Percentiles rank a stretch among this genome's conserved stretches.
Evolutionary conservation across 2,888 invertebrate species (phyloP).

Genomic region (Cylindroiulus punctatus): DNA sequence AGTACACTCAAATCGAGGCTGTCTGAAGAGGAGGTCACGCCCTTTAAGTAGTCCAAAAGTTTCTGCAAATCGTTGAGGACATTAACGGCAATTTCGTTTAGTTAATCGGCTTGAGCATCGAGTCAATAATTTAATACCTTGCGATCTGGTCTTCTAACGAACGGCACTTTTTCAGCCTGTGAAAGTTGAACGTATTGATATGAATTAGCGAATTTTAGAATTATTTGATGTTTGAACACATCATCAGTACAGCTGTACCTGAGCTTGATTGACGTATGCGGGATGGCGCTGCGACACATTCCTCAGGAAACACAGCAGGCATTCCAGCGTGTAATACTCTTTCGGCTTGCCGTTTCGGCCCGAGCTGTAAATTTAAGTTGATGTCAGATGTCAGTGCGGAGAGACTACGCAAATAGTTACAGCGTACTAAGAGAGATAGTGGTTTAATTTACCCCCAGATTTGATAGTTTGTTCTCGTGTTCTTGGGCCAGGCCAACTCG

Average conservation of each 20-base stretch:
- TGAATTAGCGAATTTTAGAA: neutral
- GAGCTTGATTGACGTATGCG: neutral
- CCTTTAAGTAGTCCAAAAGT: slow-evolving; percentile 2
- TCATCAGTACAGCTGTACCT: neutral
- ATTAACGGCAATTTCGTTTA: neutral
- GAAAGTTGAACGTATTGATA: neutral
- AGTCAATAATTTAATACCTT: neutral
- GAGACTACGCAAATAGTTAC: too few relatives aligned
- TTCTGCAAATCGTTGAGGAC: neutral
- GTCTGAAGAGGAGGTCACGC: neutral
- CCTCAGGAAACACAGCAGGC: neutral
- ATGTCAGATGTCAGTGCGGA: too few relatives aligned
- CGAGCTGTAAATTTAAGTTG: neutral
- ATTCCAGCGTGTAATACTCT: neutral
- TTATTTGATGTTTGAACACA: neutral
- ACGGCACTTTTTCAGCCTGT: slow-evolving; percentile 24
- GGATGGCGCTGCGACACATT: slow-evolving; percentile 32
- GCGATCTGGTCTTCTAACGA: slow-evolving; percentile 4
- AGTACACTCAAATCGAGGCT: slow-evolving; percentile 13
- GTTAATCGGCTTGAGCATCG: neutral
- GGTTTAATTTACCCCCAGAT: neutral
- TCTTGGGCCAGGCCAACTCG: neutral
- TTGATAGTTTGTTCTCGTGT: neutral
- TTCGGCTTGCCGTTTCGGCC: neutral
- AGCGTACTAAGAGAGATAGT: too few relatives aligned